Evolutionary conservation across 2,797 vertebrate species (phyloP), one percentile per base, ranked within the genome.

Genomic region (Gila robusta): DNA sequence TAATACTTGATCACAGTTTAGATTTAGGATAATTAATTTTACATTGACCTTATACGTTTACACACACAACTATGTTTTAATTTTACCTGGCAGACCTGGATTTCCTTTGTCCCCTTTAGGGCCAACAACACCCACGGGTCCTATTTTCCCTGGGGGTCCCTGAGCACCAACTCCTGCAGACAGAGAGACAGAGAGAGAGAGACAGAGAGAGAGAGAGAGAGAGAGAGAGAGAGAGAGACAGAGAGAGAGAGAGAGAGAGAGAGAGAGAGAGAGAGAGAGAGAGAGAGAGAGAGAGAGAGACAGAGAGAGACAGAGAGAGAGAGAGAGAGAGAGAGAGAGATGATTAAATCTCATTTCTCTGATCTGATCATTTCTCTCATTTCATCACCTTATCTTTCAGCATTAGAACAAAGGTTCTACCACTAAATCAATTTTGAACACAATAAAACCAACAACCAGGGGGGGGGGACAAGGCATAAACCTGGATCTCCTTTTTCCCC

Each of bases 401-500:
- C 19, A 37, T 77, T 14, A 23, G 21, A 12, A 26, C 59, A 62
- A 67, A 19, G 16, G 32, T 39, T 77, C 17, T 23, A 54, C 2
- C 12, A 14, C 32, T 39, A 23, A 11, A 39, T n/a, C 35, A 39
- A 59, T n/a, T 3, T 49, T 74, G 2, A 14, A 37, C 3, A 14
- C 9, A 76, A 21, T 21, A 69, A 32, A 66, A 16, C 10, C 12
- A 82, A 82, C 49, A 82, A 44, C 59, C 1, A 39, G 39, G 4
- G 4, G 4, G 0, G 49, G 32, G 32, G 32, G 32, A 21, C 17
- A 3, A 32, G 26, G 8, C 35, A n/a, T 32, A 35, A 67, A 87
- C 86, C 83, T 79, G 56, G 26, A 41, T 89, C 88, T 74, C 88
- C 74, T 47, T 80, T 87, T 37, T 87, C 66, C 39, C 88, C 86